A percentile compares a stretch with the other conserved stretches of the same genome.
phyloP scores from a whole-genome alignment of 2,113 vertebrate species.

The Todiramphus chloris region DNA sequence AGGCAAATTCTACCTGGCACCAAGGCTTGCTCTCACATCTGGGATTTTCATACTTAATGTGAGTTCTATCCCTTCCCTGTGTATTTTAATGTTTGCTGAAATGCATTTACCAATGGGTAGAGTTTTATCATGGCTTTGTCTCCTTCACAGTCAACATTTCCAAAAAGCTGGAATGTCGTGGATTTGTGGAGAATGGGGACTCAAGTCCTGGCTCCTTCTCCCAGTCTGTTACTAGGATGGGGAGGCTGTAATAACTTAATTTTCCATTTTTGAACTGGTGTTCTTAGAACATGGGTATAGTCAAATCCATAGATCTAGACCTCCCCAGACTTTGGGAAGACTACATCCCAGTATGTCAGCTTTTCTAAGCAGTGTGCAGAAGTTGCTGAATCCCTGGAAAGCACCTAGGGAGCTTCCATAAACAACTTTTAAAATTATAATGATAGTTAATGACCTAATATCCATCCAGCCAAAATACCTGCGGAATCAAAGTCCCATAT shows the following conservation, averaged over 20 bases:
- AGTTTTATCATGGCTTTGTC: neutral
- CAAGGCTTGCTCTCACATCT: neutral
- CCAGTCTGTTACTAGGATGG: neutral
- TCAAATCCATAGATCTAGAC: neutral
- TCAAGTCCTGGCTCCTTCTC: neutral
- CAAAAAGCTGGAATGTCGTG: neutral
- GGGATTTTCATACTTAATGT: neutral
- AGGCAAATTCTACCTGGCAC: constrained; percentile 40
- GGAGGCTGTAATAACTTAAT: neutral
- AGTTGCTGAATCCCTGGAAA: constrained; percentile 65
- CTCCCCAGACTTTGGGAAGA: neutral
- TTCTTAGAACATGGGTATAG: neutral
- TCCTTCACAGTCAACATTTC: neutral
- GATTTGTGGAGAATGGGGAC: neutral
- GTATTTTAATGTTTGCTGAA: neutral
- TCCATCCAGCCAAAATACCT: constrained; percentile 64
- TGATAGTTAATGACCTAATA: constrained; percentile 66
- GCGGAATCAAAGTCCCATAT: constrained; percentile 29
- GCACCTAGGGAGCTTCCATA: constrained; percentile 62
- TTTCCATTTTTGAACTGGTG: neutral
- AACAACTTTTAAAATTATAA: constrained; percentile 57
- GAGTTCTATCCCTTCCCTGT: neutral
- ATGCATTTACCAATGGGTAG: neutral
- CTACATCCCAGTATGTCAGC: neutral
- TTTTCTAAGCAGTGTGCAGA: neutral